Evolutionary conservation across 2,113 vertebrate genomes (phyloP), one percentile per base, ranked within the genome.

Genomic region (Bubo bubo): DNA sequence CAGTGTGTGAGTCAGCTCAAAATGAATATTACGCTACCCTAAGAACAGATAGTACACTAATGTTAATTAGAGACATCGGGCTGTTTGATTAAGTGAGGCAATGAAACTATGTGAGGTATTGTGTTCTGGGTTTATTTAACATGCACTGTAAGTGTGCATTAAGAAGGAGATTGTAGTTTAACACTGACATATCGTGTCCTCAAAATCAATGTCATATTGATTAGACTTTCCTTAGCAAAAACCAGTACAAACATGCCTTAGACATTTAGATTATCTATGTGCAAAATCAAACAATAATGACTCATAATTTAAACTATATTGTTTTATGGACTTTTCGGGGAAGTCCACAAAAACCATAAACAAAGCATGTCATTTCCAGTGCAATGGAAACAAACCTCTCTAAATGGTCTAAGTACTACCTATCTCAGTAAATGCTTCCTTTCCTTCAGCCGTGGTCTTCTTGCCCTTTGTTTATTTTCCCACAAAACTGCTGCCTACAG

Each of bases 181-280:
- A 93, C 47, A 53, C 16, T 84, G 85, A 84, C 63, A 77, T 79
- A 63, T 34, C 72, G 56, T 74, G 22, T 90, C 66, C 58, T 96
- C 70, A 96, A 86, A 96, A 96, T 95, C 89, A 94, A 95, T 94
- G 74, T 14, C 1, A 94, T 45, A 45, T 92, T 91, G 91, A 93
- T 86, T 71, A 84, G 34, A 39, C 84, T 97, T 94, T 77, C 41
- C 43, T 86, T 22, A 49, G 58, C 56, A 68, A 81, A 96, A 79
- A 18, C 6, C 66, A 95, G 4, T 10, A 14, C 49, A 88, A 81
- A 93, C 52, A 45, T 43, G 39, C 62, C 92, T 91, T 94, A 93
- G 80, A 77, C 41, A 84, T 88, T 95, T 83, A 71, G 30, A 5
- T 73, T 97, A 91, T 93, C 77, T 93, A 90, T 86, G 68, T 81